These are phyloP conservation scores for Porphyrio hochstetteri DNA, from an alignment of 2,113 vertebrate species.

Conservation along the genomic window DNA sequence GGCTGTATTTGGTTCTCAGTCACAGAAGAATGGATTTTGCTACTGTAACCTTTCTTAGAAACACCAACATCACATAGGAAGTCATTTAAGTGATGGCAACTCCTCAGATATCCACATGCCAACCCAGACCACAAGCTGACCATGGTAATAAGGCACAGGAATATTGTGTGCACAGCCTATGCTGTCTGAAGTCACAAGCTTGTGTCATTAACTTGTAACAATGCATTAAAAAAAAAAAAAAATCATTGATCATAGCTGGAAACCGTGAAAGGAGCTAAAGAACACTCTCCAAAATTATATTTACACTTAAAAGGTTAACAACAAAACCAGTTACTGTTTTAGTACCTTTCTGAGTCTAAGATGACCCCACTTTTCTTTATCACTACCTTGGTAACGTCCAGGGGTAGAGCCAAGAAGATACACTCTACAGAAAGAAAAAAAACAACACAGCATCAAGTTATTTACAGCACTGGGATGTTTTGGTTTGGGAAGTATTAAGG, in stretches of 20 bases:
- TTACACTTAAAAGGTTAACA: neutral
- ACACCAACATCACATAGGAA: neutral
- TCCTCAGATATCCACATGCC: neutral
- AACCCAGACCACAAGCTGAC: neutral
- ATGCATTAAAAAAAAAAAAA: neutral
- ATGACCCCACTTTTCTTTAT: conserved; percentile 96
- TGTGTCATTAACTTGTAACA: neutral
- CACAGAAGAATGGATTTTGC: neutral
- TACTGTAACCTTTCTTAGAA: neutral
- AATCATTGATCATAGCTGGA: neutral
- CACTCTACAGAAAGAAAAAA: conserved; percentile 75
- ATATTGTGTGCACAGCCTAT: neutral
- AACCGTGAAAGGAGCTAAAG: neutral
- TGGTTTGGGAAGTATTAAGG: neutral
- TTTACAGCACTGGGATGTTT: neutral
- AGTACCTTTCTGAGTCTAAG: conserved; percentile 91
- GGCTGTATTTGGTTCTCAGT: neutral
- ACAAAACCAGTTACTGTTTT: neutral
- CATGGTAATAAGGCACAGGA: neutral
- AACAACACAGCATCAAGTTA: neutral
- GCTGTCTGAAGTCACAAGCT: neutral
- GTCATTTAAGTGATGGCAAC: neutral
- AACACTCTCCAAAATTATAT: neutral
- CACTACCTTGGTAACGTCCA: conserved; percentile 86
- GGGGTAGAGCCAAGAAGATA: conserved; percentile 92